Evolutionary conservation across 2,888 invertebrate genomes (phyloP).

Genomic region (Sclerodermus sp.): DNA sequence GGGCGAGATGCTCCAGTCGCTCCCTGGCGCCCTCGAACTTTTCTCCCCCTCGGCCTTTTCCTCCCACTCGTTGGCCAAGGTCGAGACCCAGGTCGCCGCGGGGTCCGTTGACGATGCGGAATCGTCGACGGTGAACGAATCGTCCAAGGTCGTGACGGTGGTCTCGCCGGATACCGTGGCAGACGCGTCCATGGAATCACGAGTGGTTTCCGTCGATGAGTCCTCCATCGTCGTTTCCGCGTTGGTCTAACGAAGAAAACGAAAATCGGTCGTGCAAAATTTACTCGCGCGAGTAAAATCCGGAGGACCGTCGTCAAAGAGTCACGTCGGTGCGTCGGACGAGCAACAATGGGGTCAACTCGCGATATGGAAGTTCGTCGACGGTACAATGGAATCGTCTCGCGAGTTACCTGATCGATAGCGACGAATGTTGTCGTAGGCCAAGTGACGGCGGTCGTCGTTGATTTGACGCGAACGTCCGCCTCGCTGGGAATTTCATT

Average conservation of each 20-base stretch:
- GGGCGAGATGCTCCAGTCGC: too few relatives aligned
- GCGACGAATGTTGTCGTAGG: constrained; percentile 16
- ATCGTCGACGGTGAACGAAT: constrained; percentile 12
- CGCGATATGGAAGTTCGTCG: too few relatives aligned
- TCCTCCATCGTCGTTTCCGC: constrained; percentile 20
- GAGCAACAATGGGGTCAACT: too few relatives aligned
- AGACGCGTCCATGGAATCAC: constrained; percentile 13
- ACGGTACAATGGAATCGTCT: too few relatives aligned
- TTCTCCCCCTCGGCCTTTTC: too few relatives aligned
- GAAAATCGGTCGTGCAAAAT: too few relatives aligned
- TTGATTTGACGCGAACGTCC: constrained; percentile 37
- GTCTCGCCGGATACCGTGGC: constrained; percentile 13
- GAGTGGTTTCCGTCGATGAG: constrained; percentile 1
- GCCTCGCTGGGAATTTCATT: constrained; percentile 50
- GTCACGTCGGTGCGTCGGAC: too few relatives aligned
- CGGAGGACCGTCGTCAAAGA: too few relatives aligned
- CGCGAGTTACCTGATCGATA: constrained; percentile 20
- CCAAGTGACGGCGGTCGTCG: constrained; percentile 17
- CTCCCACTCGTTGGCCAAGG: too few relatives aligned
- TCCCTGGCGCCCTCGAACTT: too few relatives aligned
- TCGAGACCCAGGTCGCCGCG: not conserved
- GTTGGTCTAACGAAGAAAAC: not conserved
- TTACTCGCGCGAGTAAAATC: too few relatives aligned
- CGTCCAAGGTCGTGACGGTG: constrained; percentile 15
- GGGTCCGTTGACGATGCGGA: constrained; percentile 16